phyloP scores from a whole-genome alignment of 2,888 invertebrate species.

The Phoenoteleia sp. region DNA sequence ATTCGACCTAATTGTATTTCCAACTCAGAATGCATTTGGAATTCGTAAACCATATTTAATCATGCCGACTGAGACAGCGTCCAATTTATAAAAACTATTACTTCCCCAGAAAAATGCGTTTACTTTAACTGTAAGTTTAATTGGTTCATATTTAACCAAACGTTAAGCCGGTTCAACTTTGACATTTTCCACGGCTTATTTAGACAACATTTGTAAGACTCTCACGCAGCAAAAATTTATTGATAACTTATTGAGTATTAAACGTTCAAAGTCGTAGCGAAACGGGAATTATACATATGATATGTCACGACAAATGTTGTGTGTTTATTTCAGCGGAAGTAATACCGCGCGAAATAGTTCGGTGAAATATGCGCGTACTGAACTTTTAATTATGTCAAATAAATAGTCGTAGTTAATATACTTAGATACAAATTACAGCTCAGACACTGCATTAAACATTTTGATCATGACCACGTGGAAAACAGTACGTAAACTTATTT shows the following conservation, averaged over 20 bases:
- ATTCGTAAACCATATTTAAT: constrained; percentile 10
- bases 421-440: constrained; percentile 57
- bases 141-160: constrained; percentile 56
- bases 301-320: constrained; percentile 48
- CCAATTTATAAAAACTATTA: constrained; percentile 7
- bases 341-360: constrained; percentile 52
- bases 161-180: constrained; percentile 57
- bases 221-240: constrained; percentile 22
- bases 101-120: constrained; percentile 13
- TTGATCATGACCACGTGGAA: constrained; percentile 41
- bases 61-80: constrained; percentile 19
- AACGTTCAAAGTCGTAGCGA: constrained; percentile 42
- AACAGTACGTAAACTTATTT: constrained; percentile 49
- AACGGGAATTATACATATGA: constrained; percentile 56
- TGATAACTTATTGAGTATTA: constrained; percentile 52
- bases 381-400: constrained; percentile 65
- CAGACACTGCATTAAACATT: constrained; percentile 50
- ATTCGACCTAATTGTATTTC: constrained; percentile 17
- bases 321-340: constrained; percentile 64
- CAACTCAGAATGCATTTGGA: not conserved
- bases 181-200: constrained; percentile 54
- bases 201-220: constrained; percentile 17
- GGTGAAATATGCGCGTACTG: constrained; percentile 58
- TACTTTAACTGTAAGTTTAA: constrained; percentile 55
- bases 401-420: constrained; percentile 50